phyloP scores from a whole-genome alignment of 2,797 vertebrate genomes.

The Acrocephalus scirpaceus region DNA sequence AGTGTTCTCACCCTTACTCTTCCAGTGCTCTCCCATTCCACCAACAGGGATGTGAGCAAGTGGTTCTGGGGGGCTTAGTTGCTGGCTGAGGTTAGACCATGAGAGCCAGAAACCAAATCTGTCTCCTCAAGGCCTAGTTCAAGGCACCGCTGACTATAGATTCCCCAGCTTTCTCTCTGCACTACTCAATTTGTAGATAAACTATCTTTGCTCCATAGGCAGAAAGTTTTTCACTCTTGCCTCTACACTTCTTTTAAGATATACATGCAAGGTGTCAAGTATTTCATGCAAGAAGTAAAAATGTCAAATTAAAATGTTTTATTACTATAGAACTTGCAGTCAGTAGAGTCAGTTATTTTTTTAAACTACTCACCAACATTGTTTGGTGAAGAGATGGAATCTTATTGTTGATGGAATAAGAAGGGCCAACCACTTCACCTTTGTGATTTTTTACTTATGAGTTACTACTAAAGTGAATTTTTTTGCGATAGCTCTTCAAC shows the following conservation, averaged over 20 bases:
- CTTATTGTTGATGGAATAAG: neutral
- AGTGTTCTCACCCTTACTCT: neutral
- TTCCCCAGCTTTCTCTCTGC: neutral
- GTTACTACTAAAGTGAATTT: neutral
- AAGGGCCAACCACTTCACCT: neutral
- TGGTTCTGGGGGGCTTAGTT: neutral
- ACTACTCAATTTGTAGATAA: neutral
- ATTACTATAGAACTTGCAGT: neutral
- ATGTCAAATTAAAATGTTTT: neutral
- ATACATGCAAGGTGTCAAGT: neutral
- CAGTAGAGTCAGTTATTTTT: neutral
- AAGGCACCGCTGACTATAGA: neutral
- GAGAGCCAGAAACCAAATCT: neutral
- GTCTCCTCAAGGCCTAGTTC: neutral
- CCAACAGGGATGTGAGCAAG: accelerated
- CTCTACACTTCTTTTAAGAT: neutral
- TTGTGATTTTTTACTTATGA: neutral
- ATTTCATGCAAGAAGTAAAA: neutral
- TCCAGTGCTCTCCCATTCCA: neutral
- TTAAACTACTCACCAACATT: neutral
- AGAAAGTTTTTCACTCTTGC: neutral
- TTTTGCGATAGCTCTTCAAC: neutral
- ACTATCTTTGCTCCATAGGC: neutral
- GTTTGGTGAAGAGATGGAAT: neutral
- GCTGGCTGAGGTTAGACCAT: neutral